A percentile compares a stretch with the other conserved stretches of the same genome.
Evolutionary conservation across 1,140 invertebrate species (phyloP).

Genomic region (Drosophila rufa): DNA sequence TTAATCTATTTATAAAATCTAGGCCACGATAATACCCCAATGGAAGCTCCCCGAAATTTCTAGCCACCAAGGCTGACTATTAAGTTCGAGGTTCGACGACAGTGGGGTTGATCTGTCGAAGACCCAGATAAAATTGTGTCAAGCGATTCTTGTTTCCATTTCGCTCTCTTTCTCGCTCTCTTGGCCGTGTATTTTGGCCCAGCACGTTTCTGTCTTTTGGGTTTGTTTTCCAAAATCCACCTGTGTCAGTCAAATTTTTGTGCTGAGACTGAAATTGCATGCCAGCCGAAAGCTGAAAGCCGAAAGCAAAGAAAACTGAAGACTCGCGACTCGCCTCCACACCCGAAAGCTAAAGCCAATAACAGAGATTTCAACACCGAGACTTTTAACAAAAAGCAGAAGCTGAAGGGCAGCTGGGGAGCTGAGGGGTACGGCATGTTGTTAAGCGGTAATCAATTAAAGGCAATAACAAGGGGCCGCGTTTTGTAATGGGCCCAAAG

Average conservation of each 20-base stretch:
- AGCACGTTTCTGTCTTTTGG: slow-evolving; percentile 38
- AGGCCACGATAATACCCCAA: no score
- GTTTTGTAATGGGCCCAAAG: slow-evolving; percentile 47
- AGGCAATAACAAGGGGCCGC: slow-evolving; percentile 62
- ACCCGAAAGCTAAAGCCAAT: slow-evolving; percentile 32
- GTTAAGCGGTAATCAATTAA: slow-evolving; percentile 77
- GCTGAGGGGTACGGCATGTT: slow-evolving; percentile 14
- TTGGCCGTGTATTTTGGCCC: slow-evolving; percentile 23
- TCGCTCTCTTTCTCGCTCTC: slow-evolving; percentile 12
- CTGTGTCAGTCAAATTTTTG: slow-evolving; percentile 67
- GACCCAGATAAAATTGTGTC: slow-evolving; percentile 69
- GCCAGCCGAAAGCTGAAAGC: slow-evolving; percentile 23
- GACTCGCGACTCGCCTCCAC: slow-evolving; percentile 10
- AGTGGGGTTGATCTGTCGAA: slow-evolving; percentile 24
- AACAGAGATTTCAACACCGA: slow-evolving; percentile 67
- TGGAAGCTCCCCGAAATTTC: slow-evolving; percentile 24
- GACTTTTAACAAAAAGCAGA: slow-evolving; percentile 43
- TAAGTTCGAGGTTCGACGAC: slow-evolving; percentile 16
- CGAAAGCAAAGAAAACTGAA: slow-evolving; percentile 7
- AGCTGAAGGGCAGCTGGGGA: slow-evolving; percentile 18
- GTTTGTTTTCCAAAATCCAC: slow-evolving; percentile 54
- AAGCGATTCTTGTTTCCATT: slow-evolving; percentile 58
- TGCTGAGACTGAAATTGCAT: slow-evolving; percentile 78
- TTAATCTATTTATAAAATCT: no score
- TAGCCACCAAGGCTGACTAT: slow-evolving; percentile 30